Base-by-base conservation (phyloP, 2,797 vertebrate species). In the Champsocephalus esox region DNA sequence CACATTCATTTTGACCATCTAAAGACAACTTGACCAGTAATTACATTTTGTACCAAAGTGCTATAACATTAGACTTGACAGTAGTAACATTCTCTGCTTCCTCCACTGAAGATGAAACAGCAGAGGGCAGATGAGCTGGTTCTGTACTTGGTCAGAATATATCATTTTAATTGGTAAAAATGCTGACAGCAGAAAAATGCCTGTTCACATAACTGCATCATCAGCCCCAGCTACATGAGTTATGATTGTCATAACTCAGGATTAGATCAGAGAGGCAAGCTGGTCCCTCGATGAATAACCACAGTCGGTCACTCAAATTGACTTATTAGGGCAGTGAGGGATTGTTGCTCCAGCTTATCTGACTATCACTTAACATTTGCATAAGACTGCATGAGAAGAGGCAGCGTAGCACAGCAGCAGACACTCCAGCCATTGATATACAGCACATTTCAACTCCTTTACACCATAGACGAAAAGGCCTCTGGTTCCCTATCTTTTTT, bases 181-280 rank as follows among this genome's bases (percentile, higher is more conserved):
- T 79, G 84, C 79, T 88, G 87, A 87, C 81, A 83, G 81, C 66
- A 90, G 85, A 91, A 82, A 87, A 90, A 87, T 88, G 86, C 84
- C 85, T 68, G 41, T 65, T 84, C 83, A 57, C 79, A 81, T 89
- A 90, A 86, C 79, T 81, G 79, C 87, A 84, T 86, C 84, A 88
- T 79, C 83, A 77, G 87, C 83, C 78, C 52, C 17, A 38, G 83
- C 66, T 82, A 70, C 80, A 83, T 85, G 84, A 90, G 74, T 91
- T 90, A 91, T 88, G 85, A 88, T 84, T 88, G 87, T 81, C 90
- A 88, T 92, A 87, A 88, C 71, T 90, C 84, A 81, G 79, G 87
- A 91, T 91, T 77, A 90, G 81, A 86, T 86, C 82, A 83, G 85
- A 88, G 83, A 84, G 85, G 87, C 86, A 71, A 85, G 83, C 83